Base-by-base conservation (phyloP, 2,888 invertebrate species). In the Stenotaenia linearis region DNA sequence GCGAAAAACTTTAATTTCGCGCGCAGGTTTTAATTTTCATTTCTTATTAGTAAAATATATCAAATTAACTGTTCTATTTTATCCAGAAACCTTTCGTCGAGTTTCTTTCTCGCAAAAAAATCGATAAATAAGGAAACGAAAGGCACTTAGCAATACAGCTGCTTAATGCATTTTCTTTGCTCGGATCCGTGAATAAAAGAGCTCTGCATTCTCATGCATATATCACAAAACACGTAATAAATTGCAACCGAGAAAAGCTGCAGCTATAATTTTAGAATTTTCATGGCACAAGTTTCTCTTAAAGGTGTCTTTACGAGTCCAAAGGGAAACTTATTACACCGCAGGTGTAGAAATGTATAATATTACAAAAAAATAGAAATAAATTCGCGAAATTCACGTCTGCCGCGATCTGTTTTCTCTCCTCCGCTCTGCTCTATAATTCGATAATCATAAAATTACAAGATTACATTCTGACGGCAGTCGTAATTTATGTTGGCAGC, bases 381-480 rank as follows among this genome's bases (percentile, higher is more conserved):
- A 50, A 32, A 32, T 32, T 6, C 9, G 32, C 9, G 9, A 32
- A 32, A 32, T 9, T 32, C 9, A 9, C 9, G 4, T 32, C 9
- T 32, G 32, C 32, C 9, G 9, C 32, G 32, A 6, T 32, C 32
- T 32, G 3, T 50, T 50, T 50, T 50, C 18, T 50, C 50, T 18
- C 7, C 18, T n/a, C 18, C 50, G 1, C 18, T 50, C 21, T 50
- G 50, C 50, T 50, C 50, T 50, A 50, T 50, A 50, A 50, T 50
- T 50, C 50, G 50, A 50, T 50, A 50, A 50, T 50, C 50, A 50
- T 50, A 50, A 50, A 50, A 50, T 50, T 50, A 50, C 50, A 50
- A 50, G 50, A 50, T 50, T 50, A 50, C 50, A 50, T 50, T 50
- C 50, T 50, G 50, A n/a, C 50, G 50, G 50, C n/a, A 50, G 75